phyloP scores from a whole-genome alignment of 2,888 invertebrate species.

The Tridacna crocea region DNA sequence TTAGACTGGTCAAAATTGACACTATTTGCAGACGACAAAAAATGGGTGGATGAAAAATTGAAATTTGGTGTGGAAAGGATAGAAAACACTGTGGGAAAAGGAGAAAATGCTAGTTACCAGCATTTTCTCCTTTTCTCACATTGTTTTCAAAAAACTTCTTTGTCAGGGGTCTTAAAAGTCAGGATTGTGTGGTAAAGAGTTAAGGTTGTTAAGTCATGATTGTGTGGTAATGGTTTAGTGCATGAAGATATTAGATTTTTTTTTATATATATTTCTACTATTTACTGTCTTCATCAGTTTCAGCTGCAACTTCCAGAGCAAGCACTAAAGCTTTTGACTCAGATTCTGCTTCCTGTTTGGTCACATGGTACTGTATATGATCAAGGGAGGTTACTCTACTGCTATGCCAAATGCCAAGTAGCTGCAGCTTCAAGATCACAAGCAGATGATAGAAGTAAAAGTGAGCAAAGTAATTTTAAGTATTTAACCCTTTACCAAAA shows the following conservation, averaged over 20 bases:
- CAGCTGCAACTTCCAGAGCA: constrained; percentile 91
- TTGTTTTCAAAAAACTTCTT: neutral
- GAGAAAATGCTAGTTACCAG: neutral
- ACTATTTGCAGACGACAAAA: too few relatives aligned
- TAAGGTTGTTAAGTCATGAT: too few relatives aligned
- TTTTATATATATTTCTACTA: too few relatives aligned
- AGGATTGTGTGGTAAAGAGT: neutral
- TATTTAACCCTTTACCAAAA: neutral
- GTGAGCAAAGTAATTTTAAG: neutral
- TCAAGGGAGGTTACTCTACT: constrained; percentile 90
- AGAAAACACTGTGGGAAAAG: too few relatives aligned
- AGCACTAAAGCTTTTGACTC: constrained; percentile 89
- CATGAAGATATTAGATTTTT: too few relatives aligned
- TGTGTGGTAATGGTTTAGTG: too few relatives aligned
- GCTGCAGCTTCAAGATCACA: constrained; percentile 83
- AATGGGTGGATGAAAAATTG: too few relatives aligned
- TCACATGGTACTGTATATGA: constrained; percentile 93
- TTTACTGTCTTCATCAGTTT: constrained; percentile 85
- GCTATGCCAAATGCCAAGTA: constrained; percentile 91
- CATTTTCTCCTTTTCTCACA: neutral
- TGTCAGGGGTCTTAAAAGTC: neutral
- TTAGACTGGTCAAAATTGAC: too few relatives aligned
- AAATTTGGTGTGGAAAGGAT: too few relatives aligned
- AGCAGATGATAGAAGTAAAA: constrained; percentile 38
- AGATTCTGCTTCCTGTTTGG: constrained; percentile 89